A percentile compares a stretch with the other conserved stretches of the same genome.
Conservation (phyloP, 1,140 invertebrate species). For the Temnothorax curvispinosus region DNA sequence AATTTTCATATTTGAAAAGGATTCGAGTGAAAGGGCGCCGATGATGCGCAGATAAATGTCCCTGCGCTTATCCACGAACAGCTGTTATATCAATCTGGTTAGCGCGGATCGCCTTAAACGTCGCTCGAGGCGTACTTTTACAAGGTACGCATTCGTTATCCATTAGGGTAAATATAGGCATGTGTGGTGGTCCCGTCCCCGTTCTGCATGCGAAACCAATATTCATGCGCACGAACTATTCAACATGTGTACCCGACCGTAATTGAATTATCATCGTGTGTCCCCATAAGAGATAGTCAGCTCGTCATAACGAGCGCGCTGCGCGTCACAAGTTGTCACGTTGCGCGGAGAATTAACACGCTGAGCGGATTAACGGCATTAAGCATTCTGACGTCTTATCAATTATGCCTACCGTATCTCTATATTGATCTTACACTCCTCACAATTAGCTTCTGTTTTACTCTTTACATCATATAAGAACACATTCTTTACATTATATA, state of each 20-base stretch:
- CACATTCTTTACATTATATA: neutral
- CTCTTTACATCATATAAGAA: neutral
- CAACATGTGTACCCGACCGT: slow-evolving; percentile 63
- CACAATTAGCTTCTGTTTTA: neutral
- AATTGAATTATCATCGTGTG: slow-evolving; percentile 74
- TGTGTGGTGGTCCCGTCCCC: slow-evolving; percentile 61
- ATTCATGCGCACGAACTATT: slow-evolving; percentile 70
- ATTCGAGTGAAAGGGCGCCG: neutral
- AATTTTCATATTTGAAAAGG: neutral
- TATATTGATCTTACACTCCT: neutral
- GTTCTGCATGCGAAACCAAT: slow-evolving; percentile 51
- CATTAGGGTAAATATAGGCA: slow-evolving; percentile 73
- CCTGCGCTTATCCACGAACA: slow-evolving; percentile 28
- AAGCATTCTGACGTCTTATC: slow-evolving; percentile 14
- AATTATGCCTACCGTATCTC: neutral
- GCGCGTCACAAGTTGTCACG: slow-evolving; percentile 57
- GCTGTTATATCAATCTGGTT: slow-evolving; percentile 66
- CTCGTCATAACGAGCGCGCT: slow-evolving; percentile 55
- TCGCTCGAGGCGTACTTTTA: slow-evolving; percentile 66
- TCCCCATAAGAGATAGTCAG: slow-evolving; percentile 65
- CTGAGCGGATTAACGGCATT: slow-evolving; percentile 17
- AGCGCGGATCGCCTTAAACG: slow-evolving; percentile 65
- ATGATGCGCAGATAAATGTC: neutral
- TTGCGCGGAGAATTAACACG: slow-evolving; percentile 9
- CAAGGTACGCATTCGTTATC: slow-evolving; percentile 73